phyloP scores from a whole-genome alignment of 2,888 invertebrate species.

The Hetaerina titia region DNA sequence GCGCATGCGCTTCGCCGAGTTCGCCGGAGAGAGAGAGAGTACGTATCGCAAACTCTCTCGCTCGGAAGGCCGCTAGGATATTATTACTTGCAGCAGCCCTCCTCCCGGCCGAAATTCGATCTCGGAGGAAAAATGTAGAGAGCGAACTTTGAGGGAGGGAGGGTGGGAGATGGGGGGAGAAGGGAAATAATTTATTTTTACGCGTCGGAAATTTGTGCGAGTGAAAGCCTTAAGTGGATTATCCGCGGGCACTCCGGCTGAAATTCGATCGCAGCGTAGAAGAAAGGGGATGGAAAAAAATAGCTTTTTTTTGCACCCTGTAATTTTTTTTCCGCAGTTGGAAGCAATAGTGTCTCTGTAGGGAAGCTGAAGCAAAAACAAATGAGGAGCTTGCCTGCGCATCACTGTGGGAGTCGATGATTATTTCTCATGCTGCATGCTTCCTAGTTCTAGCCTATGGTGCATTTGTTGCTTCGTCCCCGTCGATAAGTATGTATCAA shows the following conservation, averaged over 20 bases:
- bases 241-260: background rate
- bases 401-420: no score
- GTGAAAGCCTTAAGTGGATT: background rate
- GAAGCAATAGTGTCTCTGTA: background rate
- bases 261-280: background rate
- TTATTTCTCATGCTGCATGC: no score
- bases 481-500: no score
- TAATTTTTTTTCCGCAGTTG: background rate
- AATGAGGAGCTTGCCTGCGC: no score
- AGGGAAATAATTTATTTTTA: background rate
- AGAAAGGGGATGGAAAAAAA: background rate
- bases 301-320: background rate
- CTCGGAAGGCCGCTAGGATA: no score
- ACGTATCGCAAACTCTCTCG: background rate
- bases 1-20: background rate
- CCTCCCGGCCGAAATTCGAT: background rate
- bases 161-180: no score
- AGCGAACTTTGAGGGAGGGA: background rate
- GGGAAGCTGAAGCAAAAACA: background rate
- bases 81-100: no score
- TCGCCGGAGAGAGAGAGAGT: no score
- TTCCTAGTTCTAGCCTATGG: no score
- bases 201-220: background rate
- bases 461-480: no score
- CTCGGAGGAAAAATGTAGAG: background rate